These are phyloP conservation scores for Stenchaetothrips biformis DNA, from an alignment of 2,888 invertebrate species.

Conservation along the genomic window DNA sequence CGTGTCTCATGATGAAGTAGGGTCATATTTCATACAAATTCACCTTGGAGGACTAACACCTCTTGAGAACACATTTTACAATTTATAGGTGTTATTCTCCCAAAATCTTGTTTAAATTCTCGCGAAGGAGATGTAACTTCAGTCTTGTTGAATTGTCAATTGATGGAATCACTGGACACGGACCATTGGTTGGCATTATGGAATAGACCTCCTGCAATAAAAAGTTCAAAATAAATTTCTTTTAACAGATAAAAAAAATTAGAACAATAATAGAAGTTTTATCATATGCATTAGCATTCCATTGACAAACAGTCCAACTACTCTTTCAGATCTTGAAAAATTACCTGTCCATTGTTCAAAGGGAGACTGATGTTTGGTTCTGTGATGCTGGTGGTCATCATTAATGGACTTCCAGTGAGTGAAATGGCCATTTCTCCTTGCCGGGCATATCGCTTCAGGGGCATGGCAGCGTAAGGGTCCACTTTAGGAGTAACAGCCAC, in stretches of 20 bases:
- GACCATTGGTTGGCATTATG: neutral
- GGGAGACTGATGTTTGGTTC: constrained; percentile 8
- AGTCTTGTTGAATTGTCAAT: neutral
- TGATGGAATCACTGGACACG: neutral
- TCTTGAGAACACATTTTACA: no score
- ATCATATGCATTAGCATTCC: no score
- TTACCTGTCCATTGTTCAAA: neutral
- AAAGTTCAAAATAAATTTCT: neutral
- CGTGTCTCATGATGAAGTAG: no score
- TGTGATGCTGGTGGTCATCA: neutral
- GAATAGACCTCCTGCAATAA: constrained; percentile 2
- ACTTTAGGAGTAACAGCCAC: neutral
- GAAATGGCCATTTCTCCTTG: constrained; percentile 10
- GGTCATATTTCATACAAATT: no score
- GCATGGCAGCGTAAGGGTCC: neutral
- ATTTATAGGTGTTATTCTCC: neutral
- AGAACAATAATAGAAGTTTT: neutral
- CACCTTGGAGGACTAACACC: no score
- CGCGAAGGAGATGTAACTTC: neutral
- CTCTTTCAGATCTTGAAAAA: neutral
- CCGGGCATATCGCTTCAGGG: neutral
- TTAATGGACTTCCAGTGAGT: neutral
- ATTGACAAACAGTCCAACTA: no score
- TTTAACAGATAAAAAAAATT: neutral
- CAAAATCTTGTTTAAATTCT: neutral